phyloP scores from a whole-genome alignment of 2,113 vertebrate species.

The Seriola aureovittata region DNA sequence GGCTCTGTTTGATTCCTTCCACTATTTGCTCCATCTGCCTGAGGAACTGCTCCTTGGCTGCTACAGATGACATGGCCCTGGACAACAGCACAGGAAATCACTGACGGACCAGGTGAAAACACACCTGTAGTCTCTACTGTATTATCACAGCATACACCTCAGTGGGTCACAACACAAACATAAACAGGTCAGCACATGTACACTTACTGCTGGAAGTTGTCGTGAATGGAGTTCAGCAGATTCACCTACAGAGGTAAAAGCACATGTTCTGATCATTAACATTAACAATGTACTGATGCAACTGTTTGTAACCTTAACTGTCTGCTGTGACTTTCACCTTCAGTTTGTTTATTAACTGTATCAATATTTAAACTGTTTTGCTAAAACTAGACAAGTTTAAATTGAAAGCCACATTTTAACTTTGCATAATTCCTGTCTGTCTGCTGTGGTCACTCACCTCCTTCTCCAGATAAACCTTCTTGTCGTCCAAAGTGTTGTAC shows the following conservation, averaged over 20 bases:
- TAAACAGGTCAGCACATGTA: background rate
- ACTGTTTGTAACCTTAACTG: no score
- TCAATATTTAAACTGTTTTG: background rate
- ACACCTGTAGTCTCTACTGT: background rate
- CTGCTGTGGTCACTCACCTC: constrained; percentile 84
- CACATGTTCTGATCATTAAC: background rate
- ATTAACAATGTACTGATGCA: background rate
- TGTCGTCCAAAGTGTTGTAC: constrained; percentile 98
- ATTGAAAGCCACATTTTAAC: no score
- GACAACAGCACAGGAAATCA: background rate
- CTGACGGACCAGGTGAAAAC: background rate
- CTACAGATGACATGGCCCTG: constrained; percentile 96
- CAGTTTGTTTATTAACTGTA: background rate
- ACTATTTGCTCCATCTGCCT: constrained; percentile 99
- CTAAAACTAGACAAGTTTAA: background rate
- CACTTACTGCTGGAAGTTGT: constrained; percentile 98
- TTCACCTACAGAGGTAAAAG: constrained; percentile 86
- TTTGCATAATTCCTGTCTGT: no score
- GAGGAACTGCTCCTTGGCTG: constrained; percentile 95
- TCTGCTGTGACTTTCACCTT: background rate
- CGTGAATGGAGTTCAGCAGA: constrained; percentile 96
- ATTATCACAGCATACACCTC: background rate
- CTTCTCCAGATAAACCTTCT: constrained; percentile 98
- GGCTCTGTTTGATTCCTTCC: constrained; percentile 97
- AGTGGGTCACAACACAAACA: background rate